These are phyloP conservation scores for Colostygia pectinataria DNA, from an alignment of 2,888 invertebrate species.

Conservation along the genomic window DNA sequence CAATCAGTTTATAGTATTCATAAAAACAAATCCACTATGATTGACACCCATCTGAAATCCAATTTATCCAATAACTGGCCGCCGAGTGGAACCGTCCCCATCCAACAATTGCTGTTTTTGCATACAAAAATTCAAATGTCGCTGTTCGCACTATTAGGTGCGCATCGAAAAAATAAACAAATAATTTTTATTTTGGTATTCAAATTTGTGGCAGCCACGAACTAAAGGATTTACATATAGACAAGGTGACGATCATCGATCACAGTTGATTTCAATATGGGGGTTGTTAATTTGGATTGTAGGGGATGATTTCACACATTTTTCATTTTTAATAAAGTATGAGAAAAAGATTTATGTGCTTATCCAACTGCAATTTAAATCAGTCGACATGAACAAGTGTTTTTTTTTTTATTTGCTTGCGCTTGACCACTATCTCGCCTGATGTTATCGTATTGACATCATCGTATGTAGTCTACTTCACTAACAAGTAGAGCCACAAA, in stretches of 20 bases:
- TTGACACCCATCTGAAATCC: conserved; percentile 67
- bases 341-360: no score
- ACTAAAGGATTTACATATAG: conserved; percentile 76
- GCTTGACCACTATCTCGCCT: no score
- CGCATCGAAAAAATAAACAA: conserved; percentile 72
- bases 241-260: conserved; percentile 70
- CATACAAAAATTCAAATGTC: conserved; percentile 57
- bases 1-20: conserved; percentile 29
- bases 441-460: no score
- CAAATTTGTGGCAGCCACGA: conserved; percentile 65
- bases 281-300: conserved; percentile 42
- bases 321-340: no score
- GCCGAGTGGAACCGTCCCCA: conserved; percentile 44
- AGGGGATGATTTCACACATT: conserved; percentile 47
- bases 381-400: no score
- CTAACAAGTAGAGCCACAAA: no score
- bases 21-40: conserved; percentile 38
- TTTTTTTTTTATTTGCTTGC: no score
- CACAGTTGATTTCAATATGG: conserved; percentile 64
- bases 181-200: conserved; percentile 69
- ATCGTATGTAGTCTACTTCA: no score
- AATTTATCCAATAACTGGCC: conserved; percentile 46
- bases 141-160: conserved; percentile 63
- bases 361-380: no score
- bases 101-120: conserved; percentile 50